Evolutionary conservation across 2,888 invertebrate species (phyloP).

Genomic region (Craniophora ligustri): DNA sequence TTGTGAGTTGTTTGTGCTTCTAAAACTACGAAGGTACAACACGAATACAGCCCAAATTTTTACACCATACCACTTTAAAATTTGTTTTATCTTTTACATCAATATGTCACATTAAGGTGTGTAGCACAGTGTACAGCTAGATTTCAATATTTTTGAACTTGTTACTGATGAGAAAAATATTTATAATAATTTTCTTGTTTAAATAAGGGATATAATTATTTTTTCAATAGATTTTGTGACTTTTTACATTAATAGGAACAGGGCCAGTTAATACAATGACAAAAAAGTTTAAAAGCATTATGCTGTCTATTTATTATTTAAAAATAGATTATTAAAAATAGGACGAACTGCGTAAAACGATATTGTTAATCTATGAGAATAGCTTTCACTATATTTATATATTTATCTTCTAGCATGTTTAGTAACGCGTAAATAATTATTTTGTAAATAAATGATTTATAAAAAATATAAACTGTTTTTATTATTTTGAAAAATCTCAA

Average conservation of each 20-base stretch:
- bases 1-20: no score
- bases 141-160: conserved; percentile 6
- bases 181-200: neutral
- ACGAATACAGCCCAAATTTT: no score
- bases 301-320: neutral
- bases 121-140: no score
- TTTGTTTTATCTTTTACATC: no score
- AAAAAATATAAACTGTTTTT: conserved; percentile 2
- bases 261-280: conserved; percentile 23
- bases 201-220: conserved; percentile 1
- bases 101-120: no score
- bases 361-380: neutral
- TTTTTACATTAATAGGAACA: neutral
- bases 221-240: conserved; percentile 8
- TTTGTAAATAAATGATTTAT: conserved; percentile 48
- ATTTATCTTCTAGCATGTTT: conserved; percentile 17
- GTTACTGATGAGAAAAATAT: neutral
- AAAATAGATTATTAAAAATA: conserved; percentile 17
- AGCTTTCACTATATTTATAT: conserved; percentile 14
- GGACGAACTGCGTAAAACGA: conserved; percentile 32
- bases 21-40: no score
- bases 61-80: no score
- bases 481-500: neutral
- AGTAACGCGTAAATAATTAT: conserved; percentile 32
- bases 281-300: neutral